Base-by-base conservation (phyloP, 1,140 invertebrate species). In the Propsilocerus akamusi region DNA sequence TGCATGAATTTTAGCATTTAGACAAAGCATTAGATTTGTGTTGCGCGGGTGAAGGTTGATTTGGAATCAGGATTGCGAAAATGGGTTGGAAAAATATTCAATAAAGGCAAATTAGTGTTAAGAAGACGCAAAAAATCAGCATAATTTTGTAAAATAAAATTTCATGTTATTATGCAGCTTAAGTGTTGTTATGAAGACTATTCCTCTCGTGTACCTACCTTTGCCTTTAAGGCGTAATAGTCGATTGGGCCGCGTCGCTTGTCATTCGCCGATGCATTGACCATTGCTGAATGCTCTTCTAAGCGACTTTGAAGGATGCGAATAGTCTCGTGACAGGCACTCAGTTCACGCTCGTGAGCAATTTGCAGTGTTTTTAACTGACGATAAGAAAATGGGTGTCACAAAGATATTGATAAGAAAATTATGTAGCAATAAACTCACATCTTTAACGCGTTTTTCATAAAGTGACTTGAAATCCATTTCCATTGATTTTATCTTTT, bases 321-420 rank as follows among this genome's bases (percentile, higher is more conserved):
- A 37, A 65, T 57, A 3, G 63, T 60, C 47, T 65, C 63, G 32
- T 65, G 63, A 55, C 59, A 62, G 14, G 56, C 58, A n/a, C 61
- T 74, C 37, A 86, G 65, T 59, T 87, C 83, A 25, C 77, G 73
- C 56, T 86, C 82, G 51, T 87, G 83, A 5, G 82, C 80, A 51
- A 81, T 71, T 64, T 87, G 83, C 4, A 85, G 64, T 5, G 80
- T 72, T 62, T 82, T 83, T 6, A 86, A 61, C 79, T 82, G 57
- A 30, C 58, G 61, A 49, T 59, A 52, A 49, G 50, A 50, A 54
- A 54, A 48, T 37, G 46, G 49, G 14, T 47, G 48, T 17, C 22
- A 12, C 17, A 41, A 41, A 20, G 10, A 1, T 20, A 20, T 20
- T 17, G 22, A 17, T 41, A 3, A 20, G 10, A 17, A 17, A 41